Percentiles rank a stretch among this genome's conserved stretches.
Evolutionary conservation across 2,113 vertebrate species (phyloP).

Genomic region (Lampris incognitus): DNA sequence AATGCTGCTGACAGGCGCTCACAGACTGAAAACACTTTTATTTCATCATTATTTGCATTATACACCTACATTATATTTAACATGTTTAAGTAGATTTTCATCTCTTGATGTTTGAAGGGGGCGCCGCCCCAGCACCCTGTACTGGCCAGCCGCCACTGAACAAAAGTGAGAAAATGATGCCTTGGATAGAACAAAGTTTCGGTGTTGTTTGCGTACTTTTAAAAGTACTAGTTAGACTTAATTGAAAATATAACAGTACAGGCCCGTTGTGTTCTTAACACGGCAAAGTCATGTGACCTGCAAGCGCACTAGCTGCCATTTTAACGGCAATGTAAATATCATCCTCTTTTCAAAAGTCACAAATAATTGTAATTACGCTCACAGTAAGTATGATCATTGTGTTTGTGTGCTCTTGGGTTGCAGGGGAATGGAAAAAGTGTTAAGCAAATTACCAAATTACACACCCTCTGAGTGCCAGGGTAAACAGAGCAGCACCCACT

Average conservation of each 20-base stretch:
- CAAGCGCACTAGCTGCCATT: constrained; percentile 24
- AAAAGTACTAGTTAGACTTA: too few species aligned
- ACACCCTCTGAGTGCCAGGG: constrained; percentile 73
- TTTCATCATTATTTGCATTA: too few species aligned
- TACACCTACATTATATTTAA: too few species aligned
- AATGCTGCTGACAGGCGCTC: too few species aligned
- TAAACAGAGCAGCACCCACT: constrained; percentile 71
- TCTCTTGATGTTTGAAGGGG: too few species aligned
- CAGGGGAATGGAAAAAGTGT: constrained; percentile 67
- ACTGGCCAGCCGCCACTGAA: too few species aligned
- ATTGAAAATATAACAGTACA: not conserved
- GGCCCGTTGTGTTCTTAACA: not conserved
- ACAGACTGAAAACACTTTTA: too few species aligned
- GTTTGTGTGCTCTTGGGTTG: constrained; percentile 68
- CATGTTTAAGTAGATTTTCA: too few species aligned
- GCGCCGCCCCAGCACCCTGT: too few species aligned
- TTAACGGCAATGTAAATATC: constrained; percentile 32
- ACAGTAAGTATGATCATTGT: constrained; percentile 65
- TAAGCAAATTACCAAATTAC: constrained; percentile 78
- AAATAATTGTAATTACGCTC: constrained; percentile 65
- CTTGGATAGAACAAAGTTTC: too few species aligned
- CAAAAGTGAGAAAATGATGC: too few species aligned
- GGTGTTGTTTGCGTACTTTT: too few species aligned
- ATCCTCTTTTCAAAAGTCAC: constrained; percentile 30
- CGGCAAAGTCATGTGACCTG: not conserved